A percentile compares a stretch with the other conserved stretches of the same genome.
These are phyloP conservation scores for Xerus rutilus DNA, from an alignment of 2,797 vertebrate species.

Conservation along the genomic window DNA sequence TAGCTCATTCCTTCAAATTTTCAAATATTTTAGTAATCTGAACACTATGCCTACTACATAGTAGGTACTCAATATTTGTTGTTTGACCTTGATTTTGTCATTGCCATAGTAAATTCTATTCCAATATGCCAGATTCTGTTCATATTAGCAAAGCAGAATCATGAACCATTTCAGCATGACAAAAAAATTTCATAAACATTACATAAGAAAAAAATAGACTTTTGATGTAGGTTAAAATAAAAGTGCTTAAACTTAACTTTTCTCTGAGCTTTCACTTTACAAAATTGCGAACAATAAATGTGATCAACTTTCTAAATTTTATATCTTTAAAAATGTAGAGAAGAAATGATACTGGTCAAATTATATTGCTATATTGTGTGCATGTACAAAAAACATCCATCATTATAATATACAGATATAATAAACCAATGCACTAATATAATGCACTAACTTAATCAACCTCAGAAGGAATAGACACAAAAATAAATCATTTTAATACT, in stretches of 20 bases:
- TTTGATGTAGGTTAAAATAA: conserved; percentile 16
- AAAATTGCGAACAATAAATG: not conserved
- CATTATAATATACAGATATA: too few species aligned
- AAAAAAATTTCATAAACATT: not conserved
- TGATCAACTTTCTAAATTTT: not conserved
- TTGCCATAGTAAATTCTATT: not conserved
- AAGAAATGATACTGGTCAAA: not conserved
- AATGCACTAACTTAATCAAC: not conserved
- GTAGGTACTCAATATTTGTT: not conserved
- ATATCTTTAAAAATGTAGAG: not conserved
- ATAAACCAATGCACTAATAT: too few species aligned
- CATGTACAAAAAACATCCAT: too few species aligned
- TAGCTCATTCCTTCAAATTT: not conserved
- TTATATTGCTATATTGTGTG: too few species aligned
- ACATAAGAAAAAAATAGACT: not conserved
- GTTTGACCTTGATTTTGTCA: conserved; percentile 18
- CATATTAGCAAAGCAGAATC: conserved; percentile 13
- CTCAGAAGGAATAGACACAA: not conserved
- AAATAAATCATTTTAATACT: not conserved
- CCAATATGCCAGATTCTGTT: not conserved
- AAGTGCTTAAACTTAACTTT: not conserved
- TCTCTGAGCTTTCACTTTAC: not conserved
- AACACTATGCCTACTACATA: not conserved
- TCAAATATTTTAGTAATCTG: not conserved
- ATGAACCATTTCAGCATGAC: not conserved